Conservation (phyloP, 2,888 invertebrate genomes). For the Julus scanicus region DNA sequence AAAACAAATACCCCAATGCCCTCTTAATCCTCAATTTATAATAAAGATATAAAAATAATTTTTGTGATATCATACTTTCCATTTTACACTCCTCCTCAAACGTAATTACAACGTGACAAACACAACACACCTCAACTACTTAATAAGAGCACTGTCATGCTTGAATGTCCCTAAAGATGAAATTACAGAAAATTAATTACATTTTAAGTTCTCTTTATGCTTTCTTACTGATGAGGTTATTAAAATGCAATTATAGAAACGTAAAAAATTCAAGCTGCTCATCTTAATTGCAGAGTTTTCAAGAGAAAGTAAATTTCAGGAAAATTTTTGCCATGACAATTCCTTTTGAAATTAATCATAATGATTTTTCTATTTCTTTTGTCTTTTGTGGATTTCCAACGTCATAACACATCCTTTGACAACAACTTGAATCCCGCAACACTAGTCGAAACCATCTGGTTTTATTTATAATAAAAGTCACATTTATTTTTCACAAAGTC, state of each 20-base stretch:
- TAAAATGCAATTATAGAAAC: slow-evolving; percentile 9
- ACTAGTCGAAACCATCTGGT: neutral
- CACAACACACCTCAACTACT: neutral
- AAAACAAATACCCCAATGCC: neutral
- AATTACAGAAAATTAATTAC: neutral
- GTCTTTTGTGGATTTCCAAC: neutral
- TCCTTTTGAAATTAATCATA: neutral
- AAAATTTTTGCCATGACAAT: neutral
- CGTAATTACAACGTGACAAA: neutral
- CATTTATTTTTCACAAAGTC: neutral
- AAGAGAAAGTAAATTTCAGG: neutral
- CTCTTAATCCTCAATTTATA: neutral
- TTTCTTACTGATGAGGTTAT: neutral
- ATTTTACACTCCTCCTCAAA: neutral
- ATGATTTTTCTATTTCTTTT: neutral
- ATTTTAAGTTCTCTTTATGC: neutral
- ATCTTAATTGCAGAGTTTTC: neutral
- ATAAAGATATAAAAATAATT: neutral
- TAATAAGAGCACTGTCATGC: neutral
- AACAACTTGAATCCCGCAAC: neutral
- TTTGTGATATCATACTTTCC: neutral
- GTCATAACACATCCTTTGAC: neutral
- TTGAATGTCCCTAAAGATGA: neutral
- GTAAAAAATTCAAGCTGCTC: neutral
- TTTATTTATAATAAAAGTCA: neutral